A percentile compares a stretch with the other conserved stretches of the same genome.
phyloP scores from a whole-genome alignment of 35 echinoderm and acorn worm species.

The Heliocidaris tuberculata region DNA sequence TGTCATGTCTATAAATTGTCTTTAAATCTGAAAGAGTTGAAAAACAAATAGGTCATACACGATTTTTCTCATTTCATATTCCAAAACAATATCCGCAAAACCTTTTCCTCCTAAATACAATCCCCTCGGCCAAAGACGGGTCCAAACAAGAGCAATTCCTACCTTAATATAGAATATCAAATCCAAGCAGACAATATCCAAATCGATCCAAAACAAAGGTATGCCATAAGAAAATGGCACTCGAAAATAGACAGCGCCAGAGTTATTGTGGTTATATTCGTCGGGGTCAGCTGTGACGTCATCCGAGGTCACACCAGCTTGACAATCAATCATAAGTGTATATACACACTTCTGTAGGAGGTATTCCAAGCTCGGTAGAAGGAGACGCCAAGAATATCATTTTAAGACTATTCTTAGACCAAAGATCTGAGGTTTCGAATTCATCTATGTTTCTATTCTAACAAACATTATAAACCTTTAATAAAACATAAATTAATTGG shows the following conservation, averaged over 20 bases:
- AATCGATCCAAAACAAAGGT: neutral
- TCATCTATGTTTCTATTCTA: neutral
- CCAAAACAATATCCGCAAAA: neutral
- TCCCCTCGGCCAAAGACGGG: neutral
- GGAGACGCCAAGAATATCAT: neutral
- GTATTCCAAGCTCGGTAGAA: neutral
- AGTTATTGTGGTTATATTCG: neutral
- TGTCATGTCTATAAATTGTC: neutral
- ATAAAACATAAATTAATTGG: too few relatives aligned
- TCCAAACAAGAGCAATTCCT: neutral
- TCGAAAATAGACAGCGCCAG: neutral
- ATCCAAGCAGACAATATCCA: neutral
- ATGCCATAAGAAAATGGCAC: neutral
- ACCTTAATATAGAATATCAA: neutral
- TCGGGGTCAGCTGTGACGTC: neutral
- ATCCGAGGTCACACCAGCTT: neutral
- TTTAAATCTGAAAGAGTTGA: neutral
- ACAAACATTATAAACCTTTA: neutral
- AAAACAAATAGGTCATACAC: too few relatives aligned
- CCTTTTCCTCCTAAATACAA: neutral
- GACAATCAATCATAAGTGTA: neutral
- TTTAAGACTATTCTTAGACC: neutral
- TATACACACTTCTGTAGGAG: neutral
- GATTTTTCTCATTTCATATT: neutral
- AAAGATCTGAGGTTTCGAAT: neutral